phyloP scores from a whole-genome alignment of 2,888 invertebrate genomes.

The Papilio elwesi region DNA sequence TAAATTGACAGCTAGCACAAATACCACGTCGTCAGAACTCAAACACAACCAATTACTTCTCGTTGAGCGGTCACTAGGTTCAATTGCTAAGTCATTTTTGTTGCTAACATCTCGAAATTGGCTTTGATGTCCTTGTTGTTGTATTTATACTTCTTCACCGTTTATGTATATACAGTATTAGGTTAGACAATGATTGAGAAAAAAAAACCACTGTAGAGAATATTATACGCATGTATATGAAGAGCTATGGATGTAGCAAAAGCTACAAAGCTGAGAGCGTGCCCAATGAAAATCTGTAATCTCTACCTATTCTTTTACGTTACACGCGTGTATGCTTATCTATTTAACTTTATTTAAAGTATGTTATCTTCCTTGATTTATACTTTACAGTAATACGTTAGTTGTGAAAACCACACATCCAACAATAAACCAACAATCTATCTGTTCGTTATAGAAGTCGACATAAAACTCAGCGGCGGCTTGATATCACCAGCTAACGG shows the following conservation, averaged over 20 bases:
- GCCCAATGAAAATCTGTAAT: too few relatives aligned
- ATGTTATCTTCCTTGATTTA: neutral
- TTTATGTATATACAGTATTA: neutral
- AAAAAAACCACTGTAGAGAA: neutral
- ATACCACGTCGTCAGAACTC: slow-evolving; percentile 59
- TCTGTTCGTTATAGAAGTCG: slow-evolving; percentile 21
- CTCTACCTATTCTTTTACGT: too few relatives aligned
- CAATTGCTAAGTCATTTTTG: slow-evolving; percentile 74
- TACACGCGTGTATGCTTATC: neutral
- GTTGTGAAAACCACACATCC: neutral
- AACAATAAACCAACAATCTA: neutral
- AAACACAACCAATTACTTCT: slow-evolving; percentile 73
- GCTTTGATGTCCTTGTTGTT: slow-evolving; percentile 50
- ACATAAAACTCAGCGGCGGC: slow-evolving; percentile 27
- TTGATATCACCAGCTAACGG: slow-evolving; percentile 37
- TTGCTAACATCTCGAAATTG: slow-evolving; percentile 56
- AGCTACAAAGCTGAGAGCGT: too few relatives aligned
- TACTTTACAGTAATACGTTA: neutral
- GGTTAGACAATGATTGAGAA: neutral
- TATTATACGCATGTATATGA: too few relatives aligned
- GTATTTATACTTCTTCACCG: slow-evolving; percentile 2
- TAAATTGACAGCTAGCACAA: slow-evolving; percentile 58
- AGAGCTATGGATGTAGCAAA: too few relatives aligned
- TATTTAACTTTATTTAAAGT: neutral
- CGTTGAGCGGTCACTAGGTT: slow-evolving; percentile 71